A percentile compares a stretch with the other conserved stretches of the same genome.
Evolutionary conservation across 2,888 invertebrate species (phyloP).

Genomic region (Ceramica pisi): DNA sequence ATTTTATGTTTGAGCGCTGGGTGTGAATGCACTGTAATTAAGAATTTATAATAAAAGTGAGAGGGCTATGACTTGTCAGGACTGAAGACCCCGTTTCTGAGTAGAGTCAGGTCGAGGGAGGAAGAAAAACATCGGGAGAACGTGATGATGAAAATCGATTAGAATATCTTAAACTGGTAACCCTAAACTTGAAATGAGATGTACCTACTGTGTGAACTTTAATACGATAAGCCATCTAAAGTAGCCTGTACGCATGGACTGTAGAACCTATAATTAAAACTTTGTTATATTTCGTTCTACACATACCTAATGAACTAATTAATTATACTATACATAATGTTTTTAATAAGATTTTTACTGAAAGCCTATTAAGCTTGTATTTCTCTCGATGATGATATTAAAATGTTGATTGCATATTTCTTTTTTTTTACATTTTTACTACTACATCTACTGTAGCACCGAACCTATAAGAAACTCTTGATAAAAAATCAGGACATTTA

Average conservation of each 20-base stretch:
- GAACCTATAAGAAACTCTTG: background rate
- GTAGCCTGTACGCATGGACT: slow-evolving; percentile 9
- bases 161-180: slow-evolving; percentile 10
- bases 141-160: slow-evolving; percentile 3
- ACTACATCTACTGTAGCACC: background rate
- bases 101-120: slow-evolving; percentile 5
- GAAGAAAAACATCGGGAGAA: slow-evolving; percentile 49
- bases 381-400: slow-evolving; percentile 67
- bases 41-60: slow-evolving; percentile 23
- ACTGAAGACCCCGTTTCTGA: slow-evolving; percentile 16
- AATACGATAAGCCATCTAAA: slow-evolving; percentile 23
- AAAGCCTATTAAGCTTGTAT: slow-evolving; percentile 51
- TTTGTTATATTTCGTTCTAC: slow-evolving; percentile 30
- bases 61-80: slow-evolving; percentile 9
- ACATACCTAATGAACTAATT: slow-evolving; percentile 32
- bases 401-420: slow-evolving; percentile 50
- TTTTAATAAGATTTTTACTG: slow-evolving; percentile 45
- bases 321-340: slow-evolving; percentile 11
- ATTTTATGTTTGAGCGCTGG: slow-evolving; percentile 49
- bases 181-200: slow-evolving; percentile 18
- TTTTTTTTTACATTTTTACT: slow-evolving; percentile 10
- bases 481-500: background rate
- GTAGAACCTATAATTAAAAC: slow-evolving; percentile 25
- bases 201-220: slow-evolving; percentile 14
- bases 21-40: slow-evolving; percentile 50